Percentiles rank a stretch among this genome's conserved stretches.
These are phyloP conservation scores for Paraescarpia echinospica DNA, from an alignment of 1,140 invertebrate species.

Conservation along the genomic window DNA sequence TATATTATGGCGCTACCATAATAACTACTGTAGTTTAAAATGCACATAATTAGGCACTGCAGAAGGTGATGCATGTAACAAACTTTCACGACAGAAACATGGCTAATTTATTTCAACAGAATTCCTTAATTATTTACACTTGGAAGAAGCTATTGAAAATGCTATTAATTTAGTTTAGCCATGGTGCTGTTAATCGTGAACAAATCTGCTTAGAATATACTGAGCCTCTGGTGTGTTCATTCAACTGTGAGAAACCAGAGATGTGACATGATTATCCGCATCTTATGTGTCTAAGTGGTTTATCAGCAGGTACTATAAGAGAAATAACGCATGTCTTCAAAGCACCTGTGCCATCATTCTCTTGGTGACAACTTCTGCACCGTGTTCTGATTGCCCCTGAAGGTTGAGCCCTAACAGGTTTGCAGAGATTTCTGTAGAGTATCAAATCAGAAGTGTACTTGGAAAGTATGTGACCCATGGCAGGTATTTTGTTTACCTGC, in stretches of 20 bases:
- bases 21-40: background rate
- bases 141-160: background rate
- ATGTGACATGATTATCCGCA: background rate
- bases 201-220: background rate
- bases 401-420: background rate
- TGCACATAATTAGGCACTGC: background rate
- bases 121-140: background rate
- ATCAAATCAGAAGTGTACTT: background rate
- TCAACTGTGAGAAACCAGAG: background rate
- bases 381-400: background rate
- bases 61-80: background rate
- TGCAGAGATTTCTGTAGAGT: background rate
- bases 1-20: too few relatives aligned
- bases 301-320: background rate
- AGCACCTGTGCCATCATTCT: background rate
- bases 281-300: background rate
- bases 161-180: too few relatives aligned
- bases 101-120: background rate
- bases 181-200: background rate
- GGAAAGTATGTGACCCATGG: background rate
- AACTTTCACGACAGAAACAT: background rate
- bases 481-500: too few relatives aligned
- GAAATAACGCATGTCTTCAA: background rate
- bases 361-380: background rate
- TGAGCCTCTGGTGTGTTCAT: background rate